These are phyloP conservation scores for Belgica antarctica DNA, from an alignment of 2,888 invertebrate genomes.

Conservation along the genomic window DNA sequence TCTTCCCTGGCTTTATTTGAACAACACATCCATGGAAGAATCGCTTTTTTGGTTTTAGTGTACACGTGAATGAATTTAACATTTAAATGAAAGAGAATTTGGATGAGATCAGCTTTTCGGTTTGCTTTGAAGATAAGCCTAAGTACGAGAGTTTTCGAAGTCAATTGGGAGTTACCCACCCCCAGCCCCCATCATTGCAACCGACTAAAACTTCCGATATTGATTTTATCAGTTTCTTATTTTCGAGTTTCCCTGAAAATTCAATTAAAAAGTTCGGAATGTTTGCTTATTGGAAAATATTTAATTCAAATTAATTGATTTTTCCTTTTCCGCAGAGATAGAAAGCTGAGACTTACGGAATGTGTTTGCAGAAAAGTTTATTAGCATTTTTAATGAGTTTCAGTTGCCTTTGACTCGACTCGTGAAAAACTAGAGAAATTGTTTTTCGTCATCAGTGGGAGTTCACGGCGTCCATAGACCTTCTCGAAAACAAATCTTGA, in stretches of 20 bases:
- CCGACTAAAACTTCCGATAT: conserved; percentile 15
- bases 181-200: neutral
- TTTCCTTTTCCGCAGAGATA: neutral
- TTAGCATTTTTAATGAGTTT: conserved; percentile 5
- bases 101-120: neutral
- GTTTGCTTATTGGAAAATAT: conserved; percentile 25
- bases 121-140: neutral
- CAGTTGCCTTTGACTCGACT: neutral
- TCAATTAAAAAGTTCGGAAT: conserved; percentile 25
- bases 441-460: no score
- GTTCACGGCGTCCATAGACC: no score
- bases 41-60: no score
- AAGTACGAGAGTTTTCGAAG: neutral
- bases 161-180: neutral
- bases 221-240: conserved; percentile 28
- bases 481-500: no score
- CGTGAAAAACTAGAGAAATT: neutral
- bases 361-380: conserved; percentile 13
- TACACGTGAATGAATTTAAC: no score
- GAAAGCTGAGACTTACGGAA: neutral
- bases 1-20: no score
- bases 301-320: conserved; percentile 34
- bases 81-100: neutral
- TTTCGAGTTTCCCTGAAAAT: conserved; percentile 19
- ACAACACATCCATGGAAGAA: no score